phyloP scores from a whole-genome alignment of 2,113 vertebrate species.

The Elaphurus davidianus region DNA sequence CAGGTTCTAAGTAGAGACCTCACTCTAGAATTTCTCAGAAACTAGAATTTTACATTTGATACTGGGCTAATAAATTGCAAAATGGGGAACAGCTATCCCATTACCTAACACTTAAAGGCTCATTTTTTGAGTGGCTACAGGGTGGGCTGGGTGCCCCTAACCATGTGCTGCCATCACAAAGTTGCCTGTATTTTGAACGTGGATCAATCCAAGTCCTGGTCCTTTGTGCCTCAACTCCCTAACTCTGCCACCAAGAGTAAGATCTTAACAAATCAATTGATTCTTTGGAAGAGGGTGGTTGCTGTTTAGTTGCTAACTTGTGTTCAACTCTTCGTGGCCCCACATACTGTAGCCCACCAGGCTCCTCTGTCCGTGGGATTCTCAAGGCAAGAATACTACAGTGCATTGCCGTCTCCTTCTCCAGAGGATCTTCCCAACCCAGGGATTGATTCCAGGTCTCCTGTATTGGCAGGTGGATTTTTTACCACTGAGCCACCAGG shows the following conservation, averaged over 20 bases:
- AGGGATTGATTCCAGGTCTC: neutral
- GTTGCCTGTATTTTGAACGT: neutral
- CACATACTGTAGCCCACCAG: neutral
- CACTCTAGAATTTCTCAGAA: neutral
- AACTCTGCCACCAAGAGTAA: neutral
- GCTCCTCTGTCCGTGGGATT: neutral
- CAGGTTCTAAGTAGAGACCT: neutral
- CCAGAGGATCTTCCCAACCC: neutral
- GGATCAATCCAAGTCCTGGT: neutral
- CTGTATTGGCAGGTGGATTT: neutral
- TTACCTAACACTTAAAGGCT: neutral
- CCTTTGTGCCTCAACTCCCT: neutral
- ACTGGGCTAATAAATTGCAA: neutral
- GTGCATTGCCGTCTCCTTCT: neutral
- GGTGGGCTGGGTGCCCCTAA: neutral
- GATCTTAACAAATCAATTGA: neutral
- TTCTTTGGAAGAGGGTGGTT: neutral
- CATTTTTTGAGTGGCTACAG: neutral
- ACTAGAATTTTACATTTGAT: neutral
- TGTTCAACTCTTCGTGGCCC: neutral
- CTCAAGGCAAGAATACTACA: neutral
- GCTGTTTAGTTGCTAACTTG: neutral
- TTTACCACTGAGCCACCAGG: neutral
- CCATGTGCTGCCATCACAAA: neutral
- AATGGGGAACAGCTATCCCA: neutral